phyloP scores from a whole-genome alignment of 2,797 vertebrate genomes.

The Sebastes flavidus region DNA sequence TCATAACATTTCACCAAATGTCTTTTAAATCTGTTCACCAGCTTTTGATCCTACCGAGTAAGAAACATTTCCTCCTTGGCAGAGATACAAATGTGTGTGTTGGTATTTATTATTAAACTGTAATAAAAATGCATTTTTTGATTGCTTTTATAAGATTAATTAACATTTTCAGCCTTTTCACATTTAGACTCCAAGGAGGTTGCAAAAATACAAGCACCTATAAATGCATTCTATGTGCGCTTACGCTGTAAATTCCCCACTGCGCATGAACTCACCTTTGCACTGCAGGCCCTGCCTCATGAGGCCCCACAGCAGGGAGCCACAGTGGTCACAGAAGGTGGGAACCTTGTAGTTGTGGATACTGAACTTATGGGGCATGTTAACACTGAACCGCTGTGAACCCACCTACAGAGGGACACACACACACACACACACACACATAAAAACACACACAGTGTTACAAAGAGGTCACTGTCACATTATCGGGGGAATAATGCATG shows the following conservation, averaged over 20 bases:
- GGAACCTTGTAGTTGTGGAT: conserved; percentile 99
- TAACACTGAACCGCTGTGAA: conserved; percentile 97
- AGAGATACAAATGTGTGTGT: background rate
- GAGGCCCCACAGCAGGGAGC: conserved; percentile 97
- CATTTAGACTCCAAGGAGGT: background rate
- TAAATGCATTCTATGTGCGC: background rate
- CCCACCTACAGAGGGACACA: conserved; percentile 88
- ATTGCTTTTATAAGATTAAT: background rate
- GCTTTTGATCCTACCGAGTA: background rate
- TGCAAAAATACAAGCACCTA: background rate
- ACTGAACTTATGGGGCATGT: conserved; percentile 98
- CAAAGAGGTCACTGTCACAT: conserved; percentile 23
- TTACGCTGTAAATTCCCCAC: background rate
- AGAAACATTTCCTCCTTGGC: background rate
- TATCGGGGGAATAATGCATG: conserved; percentile 32
- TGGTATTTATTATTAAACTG: background rate
- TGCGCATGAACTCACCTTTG: conserved; percentile 87
- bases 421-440: conserved; percentile 38
- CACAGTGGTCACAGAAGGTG: conserved; percentile 99
- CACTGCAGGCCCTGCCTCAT: conserved; percentile 98
- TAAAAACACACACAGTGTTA: background rate
- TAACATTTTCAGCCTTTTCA: background rate
- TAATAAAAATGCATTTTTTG: background rate
- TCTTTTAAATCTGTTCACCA: background rate
- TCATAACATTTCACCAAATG: background rate